These are phyloP conservation scores for Charanyca ferruginea DNA, from an alignment of 2,888 invertebrate genomes.

Conservation along the genomic window DNA sequence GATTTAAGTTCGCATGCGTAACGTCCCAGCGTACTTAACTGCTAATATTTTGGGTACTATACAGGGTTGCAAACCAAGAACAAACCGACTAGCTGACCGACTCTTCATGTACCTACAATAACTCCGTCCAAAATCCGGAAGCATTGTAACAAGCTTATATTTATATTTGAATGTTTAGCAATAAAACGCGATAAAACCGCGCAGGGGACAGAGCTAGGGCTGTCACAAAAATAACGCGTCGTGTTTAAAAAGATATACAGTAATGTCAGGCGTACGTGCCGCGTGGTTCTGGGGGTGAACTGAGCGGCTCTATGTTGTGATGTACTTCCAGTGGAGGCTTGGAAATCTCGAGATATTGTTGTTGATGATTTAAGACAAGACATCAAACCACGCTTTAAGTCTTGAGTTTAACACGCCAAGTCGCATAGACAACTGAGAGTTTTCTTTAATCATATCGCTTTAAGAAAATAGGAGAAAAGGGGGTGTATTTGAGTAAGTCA, in stretches of 20 bases:
- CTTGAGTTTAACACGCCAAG: background rate
- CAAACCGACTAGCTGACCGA: background rate
- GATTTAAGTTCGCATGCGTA: background rate
- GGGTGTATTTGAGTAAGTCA: background rate
- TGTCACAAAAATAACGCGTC: conserved; percentile 88
- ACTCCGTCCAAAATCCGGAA: conserved; percentile 16
- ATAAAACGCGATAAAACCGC: conserved; percentile 70
- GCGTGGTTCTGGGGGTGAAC: conserved; percentile 33
- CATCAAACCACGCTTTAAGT: background rate
- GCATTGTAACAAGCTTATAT: conserved; percentile 49
- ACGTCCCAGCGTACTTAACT: background rate
- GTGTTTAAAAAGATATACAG: conserved; percentile 88
- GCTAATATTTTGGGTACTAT: background rate
- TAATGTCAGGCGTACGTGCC: conserved; percentile 81
- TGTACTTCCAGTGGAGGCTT: background rate
- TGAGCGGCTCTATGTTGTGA: conserved; percentile 2
- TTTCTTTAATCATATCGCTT: background rate
- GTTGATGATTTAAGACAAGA: background rate
- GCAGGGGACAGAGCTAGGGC: conserved; percentile 66
- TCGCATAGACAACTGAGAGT: background rate
- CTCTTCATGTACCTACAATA: background rate
- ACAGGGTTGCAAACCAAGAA: background rate
- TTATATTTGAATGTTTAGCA: conserved; percentile 61
- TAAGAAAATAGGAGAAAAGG: background rate
- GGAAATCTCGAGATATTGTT: background rate